Evolutionary conservation across 2,888 invertebrate genomes (phyloP), one percentile per base, ranked within the genome.

Genomic region (Athripsodes cinereus): DNA sequence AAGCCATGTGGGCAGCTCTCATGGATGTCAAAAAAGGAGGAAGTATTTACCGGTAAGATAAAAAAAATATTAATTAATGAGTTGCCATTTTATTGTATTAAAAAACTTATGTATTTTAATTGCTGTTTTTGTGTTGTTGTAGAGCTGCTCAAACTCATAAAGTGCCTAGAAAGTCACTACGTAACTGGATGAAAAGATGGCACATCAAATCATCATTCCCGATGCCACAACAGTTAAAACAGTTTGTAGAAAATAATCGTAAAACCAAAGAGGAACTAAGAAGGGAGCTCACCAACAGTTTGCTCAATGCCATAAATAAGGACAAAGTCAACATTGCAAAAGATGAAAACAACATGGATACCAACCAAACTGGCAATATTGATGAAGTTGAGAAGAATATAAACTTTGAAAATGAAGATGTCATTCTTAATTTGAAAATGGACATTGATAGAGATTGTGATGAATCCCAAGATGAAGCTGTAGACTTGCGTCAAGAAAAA

Each of bases 151-250:
- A 81, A 66, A 80, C 81, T 0, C 81, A 81, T 69, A 80, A 80
- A 65, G 81, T 82, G 0, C 82, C 82, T 0, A 71, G 83, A 18
- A 82, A 82, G 57, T 82, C 82, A 0, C 72, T 83, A 0, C 74
- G 82, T 2, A 82, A 82, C 69, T 83, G 82, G 81, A 82, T 82
- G 82, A 82, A 82, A 64, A 71, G 82, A 0, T 81, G 81, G 67
- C 79, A 81, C 69, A 82, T 82, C 13, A 81, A 81, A 58, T 81
- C 81, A 0, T 79, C 80, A 1, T 81, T 78, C 69, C 81, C 81
- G 0, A 81, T 81, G 81, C 81, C 81, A 1, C 78, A 80, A 40
- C 81, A 81, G 59, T 66, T 81, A 0, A 78, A 80, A 57, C 80
- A 81, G 54, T 81, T 81, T 58, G 81, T 81, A 0, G 80, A 79